Evolutionary conservation across 2,113 vertebrate species (phyloP).

Genomic region (Hemiprocne comata): DNA sequence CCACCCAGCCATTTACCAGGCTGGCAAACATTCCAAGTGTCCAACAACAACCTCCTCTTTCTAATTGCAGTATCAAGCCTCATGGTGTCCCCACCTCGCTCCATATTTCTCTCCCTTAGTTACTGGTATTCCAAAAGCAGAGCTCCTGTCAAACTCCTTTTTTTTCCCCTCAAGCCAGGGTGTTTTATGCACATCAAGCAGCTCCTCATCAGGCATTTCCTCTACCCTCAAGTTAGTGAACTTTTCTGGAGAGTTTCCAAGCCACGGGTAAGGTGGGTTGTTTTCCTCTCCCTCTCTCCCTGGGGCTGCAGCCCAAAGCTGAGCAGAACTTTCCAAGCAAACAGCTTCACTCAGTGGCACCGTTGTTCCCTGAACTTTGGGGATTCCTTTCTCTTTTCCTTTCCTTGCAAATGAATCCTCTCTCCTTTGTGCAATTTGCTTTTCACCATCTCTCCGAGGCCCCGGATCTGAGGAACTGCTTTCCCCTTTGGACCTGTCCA

Average conservation of each 20-base stretch:
- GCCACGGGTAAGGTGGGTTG: not conserved
- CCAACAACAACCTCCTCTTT: not conserved
- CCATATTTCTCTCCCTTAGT: not conserved
- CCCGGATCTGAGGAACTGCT: not conserved
- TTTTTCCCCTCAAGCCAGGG: not conserved
- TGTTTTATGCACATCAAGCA: not conserved
- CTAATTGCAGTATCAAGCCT: not conserved
- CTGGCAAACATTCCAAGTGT: not conserved
- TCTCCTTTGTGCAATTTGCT: not conserved
- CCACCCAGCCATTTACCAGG: not conserved
- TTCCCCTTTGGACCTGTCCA: not conserved
- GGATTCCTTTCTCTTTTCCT: not conserved
- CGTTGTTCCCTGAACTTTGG: not conserved
- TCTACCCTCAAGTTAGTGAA: not conserved
- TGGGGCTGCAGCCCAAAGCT: not conserved
- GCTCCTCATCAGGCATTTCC: conserved; percentile 23
- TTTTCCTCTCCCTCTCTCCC: not conserved
- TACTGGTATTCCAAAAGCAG: not conserved
- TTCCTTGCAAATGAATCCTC: not conserved
- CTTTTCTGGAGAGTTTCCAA: not conserved
- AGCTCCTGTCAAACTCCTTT: not conserved
- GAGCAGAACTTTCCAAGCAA: not conserved
- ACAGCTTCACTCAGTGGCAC: not conserved
- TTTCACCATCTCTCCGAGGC: not conserved
- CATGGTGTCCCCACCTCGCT: not conserved